phyloP scores from a whole-genome alignment of 2,797 vertebrate species.

The Lacerta bilineata region DNA sequence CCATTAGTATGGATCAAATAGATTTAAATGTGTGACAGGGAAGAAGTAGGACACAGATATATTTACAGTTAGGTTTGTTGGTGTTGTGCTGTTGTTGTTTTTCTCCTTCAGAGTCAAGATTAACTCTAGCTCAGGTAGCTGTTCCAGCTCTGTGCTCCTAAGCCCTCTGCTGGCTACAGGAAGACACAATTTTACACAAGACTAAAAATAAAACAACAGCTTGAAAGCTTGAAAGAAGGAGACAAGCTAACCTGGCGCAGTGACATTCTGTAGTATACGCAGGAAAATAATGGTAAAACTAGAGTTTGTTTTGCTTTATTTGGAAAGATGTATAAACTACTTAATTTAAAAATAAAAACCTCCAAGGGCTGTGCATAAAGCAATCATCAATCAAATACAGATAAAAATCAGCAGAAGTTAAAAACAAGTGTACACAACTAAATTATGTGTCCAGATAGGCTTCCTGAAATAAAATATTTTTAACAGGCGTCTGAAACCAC shows the following conservation, averaged over 20 bases:
- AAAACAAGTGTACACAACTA: too few species aligned
- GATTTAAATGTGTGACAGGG: constrained; percentile 61
- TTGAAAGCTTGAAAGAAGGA: neutral
- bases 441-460: too few species aligned
- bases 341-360: neutral
- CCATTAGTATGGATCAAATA: constrained; percentile 66
- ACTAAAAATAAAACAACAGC: neutral
- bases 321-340: too few species aligned
- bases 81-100: constrained; percentile 13
- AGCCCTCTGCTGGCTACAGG: constrained; percentile 21
- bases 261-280: neutral
- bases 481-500: too few species aligned
- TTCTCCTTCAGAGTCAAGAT: constrained; percentile 28
- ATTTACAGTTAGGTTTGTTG: constrained; percentile 36
- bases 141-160: neutral
- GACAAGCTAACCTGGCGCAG: neutral
- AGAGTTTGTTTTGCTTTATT: neutral
- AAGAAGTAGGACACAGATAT: constrained; percentile 60
- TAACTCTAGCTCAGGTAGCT: neutral
- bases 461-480: too few species aligned
- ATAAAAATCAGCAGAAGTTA: too few species aligned
- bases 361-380: neutral
- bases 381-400: too few species aligned
- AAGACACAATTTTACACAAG: neutral
- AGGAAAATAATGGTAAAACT: neutral